Evolutionary conservation across 1,140 invertebrate genomes (phyloP).

Genomic region (Ganaspis sp.): DNA sequence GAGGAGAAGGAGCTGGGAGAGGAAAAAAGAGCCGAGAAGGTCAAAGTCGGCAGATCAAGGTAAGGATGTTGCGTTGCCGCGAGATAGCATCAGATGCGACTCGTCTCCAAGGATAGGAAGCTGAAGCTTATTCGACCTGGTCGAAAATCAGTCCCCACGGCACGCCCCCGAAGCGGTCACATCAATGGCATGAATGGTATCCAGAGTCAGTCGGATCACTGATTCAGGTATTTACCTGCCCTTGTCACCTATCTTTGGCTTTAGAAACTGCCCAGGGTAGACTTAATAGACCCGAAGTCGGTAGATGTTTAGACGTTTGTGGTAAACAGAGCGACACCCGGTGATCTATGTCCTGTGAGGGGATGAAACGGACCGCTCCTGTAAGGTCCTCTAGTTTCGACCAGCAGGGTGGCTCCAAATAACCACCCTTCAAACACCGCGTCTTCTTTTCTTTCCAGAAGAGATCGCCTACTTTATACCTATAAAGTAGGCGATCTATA

Average conservation of each 20-base stretch:
- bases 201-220: constrained; percentile 32
- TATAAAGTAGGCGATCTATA: not conserved
- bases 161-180: constrained; percentile 65
- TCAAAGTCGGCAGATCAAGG: constrained; percentile 72
- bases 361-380: constrained; percentile 70
- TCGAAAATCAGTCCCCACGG: constrained; percentile 33
- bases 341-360: constrained; percentile 69
- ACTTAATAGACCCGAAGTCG: constrained; percentile 72
- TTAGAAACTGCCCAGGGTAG: constrained; percentile 48
- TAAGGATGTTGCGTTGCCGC: constrained; percentile 70
- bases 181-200: constrained; percentile 64
- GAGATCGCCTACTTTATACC: constrained; percentile 24
- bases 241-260: constrained; percentile 43
- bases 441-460: constrained; percentile 32
- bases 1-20: constrained; percentile 15
- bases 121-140: constrained; percentile 19
- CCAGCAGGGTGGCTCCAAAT: constrained; percentile 57
- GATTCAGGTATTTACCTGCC: constrained; percentile 52
- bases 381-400: constrained; percentile 34
- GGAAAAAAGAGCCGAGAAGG: constrained; percentile 42
- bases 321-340: constrained; percentile 75
- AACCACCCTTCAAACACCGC: constrained; percentile 44
- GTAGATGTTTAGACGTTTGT: constrained; percentile 74
- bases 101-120: constrained; percentile 17
- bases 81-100: constrained; percentile 61